Conservation (phyloP, 2,888 invertebrate genomes). For the Brenthis hecate region DNA sequence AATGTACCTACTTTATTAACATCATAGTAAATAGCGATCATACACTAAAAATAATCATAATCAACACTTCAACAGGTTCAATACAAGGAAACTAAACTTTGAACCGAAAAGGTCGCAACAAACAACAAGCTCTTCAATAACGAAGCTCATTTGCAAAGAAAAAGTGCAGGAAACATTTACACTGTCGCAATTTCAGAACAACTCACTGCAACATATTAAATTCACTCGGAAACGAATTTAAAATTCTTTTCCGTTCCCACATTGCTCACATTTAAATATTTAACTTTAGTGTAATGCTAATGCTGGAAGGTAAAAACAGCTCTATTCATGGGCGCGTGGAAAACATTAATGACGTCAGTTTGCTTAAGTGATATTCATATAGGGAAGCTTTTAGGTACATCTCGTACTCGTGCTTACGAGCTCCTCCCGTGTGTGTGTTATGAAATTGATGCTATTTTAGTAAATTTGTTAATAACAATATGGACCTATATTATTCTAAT, state of each 20-base stretch:
- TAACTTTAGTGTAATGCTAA: conserved; percentile 23
- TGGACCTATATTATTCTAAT: no score
- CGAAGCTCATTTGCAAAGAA: conserved; percentile 6
- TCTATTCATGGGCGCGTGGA: conserved; percentile 8
- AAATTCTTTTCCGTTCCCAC: conserved; percentile 22
- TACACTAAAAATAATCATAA: no score
- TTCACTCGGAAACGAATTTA: conserved; percentile 22
- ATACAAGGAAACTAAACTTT: no score
- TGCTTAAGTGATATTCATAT: conserved; percentile 22
- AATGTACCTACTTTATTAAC: no score
- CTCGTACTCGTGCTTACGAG: not conserved
- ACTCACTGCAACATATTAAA: conserved; percentile 26
- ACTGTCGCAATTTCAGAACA: conserved; percentile 10
- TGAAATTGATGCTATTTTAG: no score
- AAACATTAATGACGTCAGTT: conserved; percentile 16
- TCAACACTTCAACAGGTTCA: no score
- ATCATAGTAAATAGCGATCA: no score
- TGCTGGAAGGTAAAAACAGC: conserved; percentile 18
- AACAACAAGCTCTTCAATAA: conserved; percentile 16
- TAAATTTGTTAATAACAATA: no score
- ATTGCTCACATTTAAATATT: conserved; percentile 30
- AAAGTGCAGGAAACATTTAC: conserved; percentile 5
- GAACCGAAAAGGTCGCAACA: not conserved
- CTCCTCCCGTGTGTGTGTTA: no score
- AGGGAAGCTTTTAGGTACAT: conserved; percentile 3